Evolutionary conservation across 2,888 invertebrate species (phyloP).

Genomic region (Emmelina monodactyla): DNA sequence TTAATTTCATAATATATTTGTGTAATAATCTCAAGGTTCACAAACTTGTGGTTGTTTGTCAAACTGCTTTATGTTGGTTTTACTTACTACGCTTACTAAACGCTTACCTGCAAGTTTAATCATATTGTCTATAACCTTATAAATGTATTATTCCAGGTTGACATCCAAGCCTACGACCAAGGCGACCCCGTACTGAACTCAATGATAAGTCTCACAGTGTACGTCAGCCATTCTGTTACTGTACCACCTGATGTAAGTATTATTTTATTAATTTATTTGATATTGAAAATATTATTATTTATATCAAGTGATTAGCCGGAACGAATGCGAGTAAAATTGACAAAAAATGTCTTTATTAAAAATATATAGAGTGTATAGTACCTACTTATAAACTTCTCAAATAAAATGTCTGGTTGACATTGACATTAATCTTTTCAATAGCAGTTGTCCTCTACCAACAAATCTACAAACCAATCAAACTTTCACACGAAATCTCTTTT

Average conservation of each 20-base stretch:
- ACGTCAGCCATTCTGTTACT: conserved; percentile 81
- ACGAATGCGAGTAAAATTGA: too few species aligned
- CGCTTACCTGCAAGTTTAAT: neutral
- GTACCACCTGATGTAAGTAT: conserved; percentile 66
- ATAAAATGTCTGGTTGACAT: too few species aligned
- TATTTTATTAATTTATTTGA: neutral
- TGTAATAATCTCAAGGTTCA: neutral
- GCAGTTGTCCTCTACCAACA: too few species aligned
- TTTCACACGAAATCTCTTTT: too few species aligned
- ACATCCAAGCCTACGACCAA: conserved; percentile 85
- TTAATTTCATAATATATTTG: neutral
- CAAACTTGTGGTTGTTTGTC: too few species aligned
- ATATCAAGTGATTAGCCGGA: too few species aligned
- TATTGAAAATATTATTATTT: conserved; percentile 2
- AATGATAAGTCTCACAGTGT: conserved; percentile 81
- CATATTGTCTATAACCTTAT: neutral
- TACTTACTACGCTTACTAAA: neutral
- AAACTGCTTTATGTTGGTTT: too few species aligned
- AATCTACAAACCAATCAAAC: too few species aligned
- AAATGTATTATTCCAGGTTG: conserved; percentile 62
- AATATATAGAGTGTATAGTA: too few species aligned
- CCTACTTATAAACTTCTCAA: too few species aligned
- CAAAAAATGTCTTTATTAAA: too few species aligned
- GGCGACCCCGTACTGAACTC: conserved; percentile 86
- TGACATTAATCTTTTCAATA: too few species aligned